Evolutionary conservation across 2,113 vertebrate genomes (phyloP), one percentile per base, ranked within the genome.

Genomic region (Carollia perspicillata): DNA sequence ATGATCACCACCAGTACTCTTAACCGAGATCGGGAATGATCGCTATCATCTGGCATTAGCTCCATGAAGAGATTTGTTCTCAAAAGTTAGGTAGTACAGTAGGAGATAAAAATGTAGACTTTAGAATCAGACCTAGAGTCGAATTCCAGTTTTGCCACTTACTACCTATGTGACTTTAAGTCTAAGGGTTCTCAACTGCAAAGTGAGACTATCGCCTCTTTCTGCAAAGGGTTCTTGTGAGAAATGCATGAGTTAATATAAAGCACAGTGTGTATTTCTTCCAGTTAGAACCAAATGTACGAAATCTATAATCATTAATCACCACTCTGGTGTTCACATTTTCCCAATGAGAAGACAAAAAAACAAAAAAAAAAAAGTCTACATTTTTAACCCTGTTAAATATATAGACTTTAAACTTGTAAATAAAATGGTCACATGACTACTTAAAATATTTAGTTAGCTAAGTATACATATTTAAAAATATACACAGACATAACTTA

Each of bases 341-440:
- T 96, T 78, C 40, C 35, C 37, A 84, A 42, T 33, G 42, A 89
- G 37, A 87, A 77, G 28, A 88, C 78, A 96, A 80, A 85, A 51
- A 6, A 47, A 47, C 44, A 47, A n/a, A 80, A 85, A 0, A 84
- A 68, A 81, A 91, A 10, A 22, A 22, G 22, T 37, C 20, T n/a
- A 75, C 9, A 77, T 26, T 78, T 83, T 66, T 47, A 28, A 12
- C 28, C 33, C 16, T n/a, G 11, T 26, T 65, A 89, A 79, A 37
- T 80, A 60, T 23, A 68, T 2, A 71, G 18, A 75, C 13, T 44
- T 84, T 66, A 95, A 30, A 63, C 20, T 17, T 74, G 8, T 49
- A 88, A 74, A 72, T 72, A 85, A 80, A 88, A 83, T 17, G 33
- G 16, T 83, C 58, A 72, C 4, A 37, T 35, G 1, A 80, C 33